Evolutionary conservation across 2,888 invertebrate genomes (phyloP).

Genomic region (Eretmocerus hayati): DNA sequence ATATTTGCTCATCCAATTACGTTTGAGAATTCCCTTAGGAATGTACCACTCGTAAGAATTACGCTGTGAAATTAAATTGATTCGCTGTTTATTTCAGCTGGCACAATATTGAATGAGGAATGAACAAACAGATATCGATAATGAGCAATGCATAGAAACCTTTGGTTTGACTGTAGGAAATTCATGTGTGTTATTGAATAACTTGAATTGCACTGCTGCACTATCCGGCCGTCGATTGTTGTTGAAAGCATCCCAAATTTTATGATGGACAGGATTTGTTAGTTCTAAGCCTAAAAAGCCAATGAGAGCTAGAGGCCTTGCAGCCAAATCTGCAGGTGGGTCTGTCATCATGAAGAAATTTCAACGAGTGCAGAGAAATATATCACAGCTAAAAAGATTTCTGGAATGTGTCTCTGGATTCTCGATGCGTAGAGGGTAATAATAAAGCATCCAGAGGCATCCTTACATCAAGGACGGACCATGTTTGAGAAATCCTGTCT

Average conservation of each 20-base stretch:
- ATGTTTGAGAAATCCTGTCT: no score
- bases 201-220: conserved; percentile 75
- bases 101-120: not conserved
- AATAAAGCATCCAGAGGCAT: no score
- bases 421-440: no score
- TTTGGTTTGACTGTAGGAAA: conserved; percentile 81
- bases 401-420: no score
- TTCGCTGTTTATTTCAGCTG: not conserved
- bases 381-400: no score
- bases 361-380: no score
- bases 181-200: conserved; percentile 74
- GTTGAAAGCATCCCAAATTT: conserved; percentile 89
- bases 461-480: no score
- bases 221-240: conserved; percentile 75
- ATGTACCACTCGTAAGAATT: conserved; percentile 93
- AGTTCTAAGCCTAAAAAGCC: conserved; percentile 84
- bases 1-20: conserved; percentile 93
- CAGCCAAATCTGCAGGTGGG: conserved; percentile 77
- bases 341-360: conserved; percentile 47
- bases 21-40: conserved; percentile 87
- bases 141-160: conserved; percentile 33
- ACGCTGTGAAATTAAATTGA: conserved; percentile 48
- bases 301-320: conserved; percentile 78
- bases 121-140: not conserved
- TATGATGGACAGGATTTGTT: conserved; percentile 79